Conservation (phyloP, 2,113 vertebrate genomes). For the Eulacestoma nigropectus region DNA sequence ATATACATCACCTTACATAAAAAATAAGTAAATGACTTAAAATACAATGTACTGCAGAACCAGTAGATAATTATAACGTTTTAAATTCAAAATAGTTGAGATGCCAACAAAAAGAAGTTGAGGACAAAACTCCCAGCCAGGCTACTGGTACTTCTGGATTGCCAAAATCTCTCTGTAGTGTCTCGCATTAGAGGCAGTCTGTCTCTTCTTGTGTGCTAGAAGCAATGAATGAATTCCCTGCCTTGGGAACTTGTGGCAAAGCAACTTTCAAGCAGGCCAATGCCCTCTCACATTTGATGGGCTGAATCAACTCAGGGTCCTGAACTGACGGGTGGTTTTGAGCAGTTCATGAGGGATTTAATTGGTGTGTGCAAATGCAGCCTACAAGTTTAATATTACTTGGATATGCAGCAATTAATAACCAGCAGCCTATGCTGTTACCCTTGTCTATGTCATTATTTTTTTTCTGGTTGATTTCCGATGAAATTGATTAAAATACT, state of each 20-base stretch:
- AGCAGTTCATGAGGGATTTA: background rate
- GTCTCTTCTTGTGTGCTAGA: background rate
- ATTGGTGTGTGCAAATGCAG: background rate
- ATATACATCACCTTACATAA: background rate
- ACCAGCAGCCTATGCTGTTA: background rate
- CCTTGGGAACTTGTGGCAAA: background rate
- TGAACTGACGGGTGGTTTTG: background rate
- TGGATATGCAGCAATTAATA: background rate
- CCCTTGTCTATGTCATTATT: background rate
- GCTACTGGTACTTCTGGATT: background rate
- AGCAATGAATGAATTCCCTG: background rate
- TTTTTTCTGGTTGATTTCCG: fast-evolving
- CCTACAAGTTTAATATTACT: background rate
- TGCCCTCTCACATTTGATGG: background rate
- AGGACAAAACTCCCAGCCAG: background rate
- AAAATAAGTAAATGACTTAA: background rate
- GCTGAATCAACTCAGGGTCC: background rate
- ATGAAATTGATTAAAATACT: background rate
- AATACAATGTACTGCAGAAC: background rate
- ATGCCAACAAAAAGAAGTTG: background rate
- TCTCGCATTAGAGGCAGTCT: fast-evolving
- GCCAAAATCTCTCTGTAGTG: background rate
- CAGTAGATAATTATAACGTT: background rate
- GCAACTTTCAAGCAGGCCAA: background rate
- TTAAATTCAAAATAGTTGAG: background rate